Percentiles rank a stretch among this genome's conserved stretches.
These are phyloP conservation scores for Teleogryllus oceanicus DNA, from an alignment of 2,888 invertebrate genomes.

Conservation along the genomic window DNA sequence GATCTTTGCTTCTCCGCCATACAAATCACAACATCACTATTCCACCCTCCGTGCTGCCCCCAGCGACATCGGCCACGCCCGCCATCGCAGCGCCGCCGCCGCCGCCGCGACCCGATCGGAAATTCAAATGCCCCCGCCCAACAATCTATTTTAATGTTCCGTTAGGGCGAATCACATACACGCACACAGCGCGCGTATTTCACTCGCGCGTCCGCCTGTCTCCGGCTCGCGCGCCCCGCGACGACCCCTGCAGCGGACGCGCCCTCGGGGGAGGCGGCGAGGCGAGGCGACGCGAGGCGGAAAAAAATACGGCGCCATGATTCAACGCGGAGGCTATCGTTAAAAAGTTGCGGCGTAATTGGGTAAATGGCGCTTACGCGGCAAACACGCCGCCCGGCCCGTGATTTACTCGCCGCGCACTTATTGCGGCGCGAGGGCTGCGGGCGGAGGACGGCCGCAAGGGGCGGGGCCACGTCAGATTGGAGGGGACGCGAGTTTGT, in stretches of 20 bases:
- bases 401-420: conserved; percentile 4
- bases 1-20: too few species aligned
- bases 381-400: not conserved
- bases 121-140: too few species aligned
- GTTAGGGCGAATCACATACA: too few species aligned
- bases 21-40: too few species aligned
- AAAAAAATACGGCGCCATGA: conserved; percentile 18
- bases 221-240: not conserved
- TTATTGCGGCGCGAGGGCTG: not conserved
- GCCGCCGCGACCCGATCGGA: too few species aligned
- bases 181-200: too few species aligned
- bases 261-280: not conserved
- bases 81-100: too few species aligned
- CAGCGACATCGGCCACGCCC: too few species aligned
- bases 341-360: conserved; percentile 9
- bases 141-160: too few species aligned
- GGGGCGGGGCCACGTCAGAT: not conserved
- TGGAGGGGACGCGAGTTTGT: not conserved
- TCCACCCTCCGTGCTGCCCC: too few species aligned
- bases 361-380: conserved; percentile 7
- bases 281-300: not conserved
- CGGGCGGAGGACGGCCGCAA: too few species aligned
- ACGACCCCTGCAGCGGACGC: not conserved
- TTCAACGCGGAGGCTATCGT: not conserved
- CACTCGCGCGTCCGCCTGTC: not conserved